phyloP scores from a whole-genome alignment of 2,113 vertebrate species.

The Mustela nigripes region DNA sequence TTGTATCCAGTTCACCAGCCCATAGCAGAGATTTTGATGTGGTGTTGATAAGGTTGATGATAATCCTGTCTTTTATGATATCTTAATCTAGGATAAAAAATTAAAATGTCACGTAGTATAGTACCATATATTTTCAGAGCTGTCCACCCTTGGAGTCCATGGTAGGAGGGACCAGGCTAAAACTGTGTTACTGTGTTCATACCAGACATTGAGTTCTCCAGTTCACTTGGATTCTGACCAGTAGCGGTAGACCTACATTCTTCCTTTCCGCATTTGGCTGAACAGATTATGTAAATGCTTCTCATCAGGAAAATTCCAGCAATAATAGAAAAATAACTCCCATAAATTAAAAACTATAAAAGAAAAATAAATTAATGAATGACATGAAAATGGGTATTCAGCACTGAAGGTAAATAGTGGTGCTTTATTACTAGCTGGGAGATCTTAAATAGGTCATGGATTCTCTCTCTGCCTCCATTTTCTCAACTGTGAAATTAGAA shows the following conservation, averaged over 20 bases:
- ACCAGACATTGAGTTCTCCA: neutral
- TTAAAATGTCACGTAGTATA: neutral
- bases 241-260: neutral
- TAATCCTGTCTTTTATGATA: neutral
- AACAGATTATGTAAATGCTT: constrained; percentile 86
- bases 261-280: constrained; percentile 63
- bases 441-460: neutral
- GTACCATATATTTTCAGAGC: neutral
- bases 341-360: constrained; percentile 91
- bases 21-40: neutral
- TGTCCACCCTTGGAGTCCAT: neutral
- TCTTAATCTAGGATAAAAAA: neutral
- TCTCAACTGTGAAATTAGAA: neutral
- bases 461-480: neutral
- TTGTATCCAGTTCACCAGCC: neutral
- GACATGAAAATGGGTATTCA: neutral
- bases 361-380: constrained; percentile 47
- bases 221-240: neutral
- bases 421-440: neutral
- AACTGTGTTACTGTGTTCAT: neutral
- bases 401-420: neutral
- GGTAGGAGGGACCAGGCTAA: neutral
- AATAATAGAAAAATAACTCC: constrained; percentile 91
- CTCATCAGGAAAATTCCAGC: constrained; percentile 90
- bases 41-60: neutral